These are phyloP conservation scores for Cactoblastis cactorum DNA, from an alignment of 2,888 invertebrate species.

Conservation along the genomic window DNA sequence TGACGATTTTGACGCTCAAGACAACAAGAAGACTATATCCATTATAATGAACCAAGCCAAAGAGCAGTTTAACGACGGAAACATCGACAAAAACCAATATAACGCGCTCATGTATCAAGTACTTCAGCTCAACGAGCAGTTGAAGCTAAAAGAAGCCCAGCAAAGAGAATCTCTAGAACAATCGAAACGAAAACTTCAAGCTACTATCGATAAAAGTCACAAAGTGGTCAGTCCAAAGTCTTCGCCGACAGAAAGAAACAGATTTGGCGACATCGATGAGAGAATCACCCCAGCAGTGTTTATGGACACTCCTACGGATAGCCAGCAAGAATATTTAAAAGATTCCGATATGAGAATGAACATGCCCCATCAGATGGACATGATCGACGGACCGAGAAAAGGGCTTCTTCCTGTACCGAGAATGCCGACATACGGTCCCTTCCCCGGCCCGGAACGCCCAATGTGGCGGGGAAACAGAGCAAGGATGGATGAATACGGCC, in stretches of 20 bases:
- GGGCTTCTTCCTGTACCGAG: conserved; percentile 45
- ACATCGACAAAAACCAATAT: conserved; percentile 86
- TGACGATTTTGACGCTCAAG: conserved; percentile 75
- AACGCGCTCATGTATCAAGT: conserved; percentile 88
- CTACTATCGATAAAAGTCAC: conserved; percentile 58
- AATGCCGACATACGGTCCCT: conserved; percentile 48
- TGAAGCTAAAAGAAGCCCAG: conserved; percentile 87
- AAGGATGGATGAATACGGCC: conserved; percentile 52
- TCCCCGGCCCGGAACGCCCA: conserved; percentile 26
- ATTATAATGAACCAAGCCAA: conserved; percentile 91
- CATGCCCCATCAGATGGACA: conserved; percentile 35
- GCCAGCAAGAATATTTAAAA: conserved; percentile 38
- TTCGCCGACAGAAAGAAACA: conserved; percentile 53
- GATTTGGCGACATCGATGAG: conserved; percentile 76
- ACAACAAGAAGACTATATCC: conserved; percentile 83
- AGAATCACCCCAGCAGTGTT: conserved; percentile 56
- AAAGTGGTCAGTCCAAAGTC: conserved; percentile 71
- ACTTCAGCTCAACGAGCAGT: conserved; percentile 86
- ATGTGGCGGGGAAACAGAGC: conserved; percentile 60
- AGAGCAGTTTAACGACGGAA: conserved; percentile 86
- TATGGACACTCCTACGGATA: conserved; percentile 52
- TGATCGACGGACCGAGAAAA: conserved; percentile 31
- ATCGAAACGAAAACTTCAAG: conserved; percentile 64
- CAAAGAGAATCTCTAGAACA: conserved; percentile 83
- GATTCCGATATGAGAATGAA: conserved; percentile 72